Conservation (phyloP, 1,140 invertebrate species). For the Aleiodes sp. region DNA sequence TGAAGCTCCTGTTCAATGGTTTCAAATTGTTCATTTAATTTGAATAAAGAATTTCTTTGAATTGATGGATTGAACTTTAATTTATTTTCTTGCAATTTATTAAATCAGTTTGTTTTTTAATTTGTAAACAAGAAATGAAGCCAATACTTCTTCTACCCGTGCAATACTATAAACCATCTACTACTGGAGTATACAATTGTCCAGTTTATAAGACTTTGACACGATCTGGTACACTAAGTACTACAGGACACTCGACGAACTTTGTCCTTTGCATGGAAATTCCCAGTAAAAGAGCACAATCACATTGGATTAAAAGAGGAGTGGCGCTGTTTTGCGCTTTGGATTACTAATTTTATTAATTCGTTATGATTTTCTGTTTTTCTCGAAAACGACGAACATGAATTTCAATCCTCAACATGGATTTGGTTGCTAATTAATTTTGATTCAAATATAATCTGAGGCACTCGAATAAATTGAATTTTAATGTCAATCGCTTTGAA, state of each 20-base stretch:
- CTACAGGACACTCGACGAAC: conserved; percentile 85
- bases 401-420: too few species aligned
- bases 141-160: conserved; percentile 72
- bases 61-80: too few species aligned
- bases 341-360: conserved; percentile 69
- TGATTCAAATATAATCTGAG: too few species aligned
- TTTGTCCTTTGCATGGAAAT: conserved; percentile 79
- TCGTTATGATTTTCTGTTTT: background rate
- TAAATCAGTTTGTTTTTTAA: background rate
- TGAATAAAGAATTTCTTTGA: too few species aligned
- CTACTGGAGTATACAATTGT: conserved; percentile 70
- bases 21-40: background rate
- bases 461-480: too few species aligned
- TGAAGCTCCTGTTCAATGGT: background rate
- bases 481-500: too few species aligned
- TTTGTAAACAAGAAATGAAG: conserved; percentile 68
- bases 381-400: background rate
- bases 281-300: conserved; percentile 68
- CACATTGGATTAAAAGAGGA: conserved; percentile 83
- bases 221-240: conserved; percentile 75
- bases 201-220: conserved; percentile 81
- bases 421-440: background rate
- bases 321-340: conserved; percentile 81
- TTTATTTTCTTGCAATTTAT: background rate
- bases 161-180: conserved; percentile 61